These are phyloP conservation scores for Neodiprion pinetum DNA, from an alignment of 1,140 invertebrate genomes.

Conservation along the genomic window DNA sequence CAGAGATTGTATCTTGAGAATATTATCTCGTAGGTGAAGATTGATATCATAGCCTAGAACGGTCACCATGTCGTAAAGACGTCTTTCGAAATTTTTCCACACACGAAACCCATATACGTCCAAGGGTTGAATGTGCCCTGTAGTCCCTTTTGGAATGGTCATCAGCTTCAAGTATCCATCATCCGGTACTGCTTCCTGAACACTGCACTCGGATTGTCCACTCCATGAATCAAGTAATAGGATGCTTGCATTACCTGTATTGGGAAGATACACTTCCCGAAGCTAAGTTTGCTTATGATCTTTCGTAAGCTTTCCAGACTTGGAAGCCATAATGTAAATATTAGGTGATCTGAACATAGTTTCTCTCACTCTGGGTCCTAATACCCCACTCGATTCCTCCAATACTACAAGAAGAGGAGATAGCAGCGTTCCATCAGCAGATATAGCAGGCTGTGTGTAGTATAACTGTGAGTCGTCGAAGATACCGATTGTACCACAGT, in stretches of 20 bases:
- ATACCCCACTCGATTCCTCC: neutral
- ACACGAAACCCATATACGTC: neutral
- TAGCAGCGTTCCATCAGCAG: neutral
- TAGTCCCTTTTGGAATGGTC: neutral
- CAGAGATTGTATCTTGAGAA: slow-evolving; percentile 23
- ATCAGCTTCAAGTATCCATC: neutral
- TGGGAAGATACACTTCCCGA: neutral
- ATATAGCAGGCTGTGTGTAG: neutral
- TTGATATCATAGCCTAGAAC: neutral
- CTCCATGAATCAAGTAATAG: neutral
- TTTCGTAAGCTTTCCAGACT: neutral
- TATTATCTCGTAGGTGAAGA: no score
- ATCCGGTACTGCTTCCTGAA: neutral
- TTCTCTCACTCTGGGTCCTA: neutral
- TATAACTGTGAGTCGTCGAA: neutral
- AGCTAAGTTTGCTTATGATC: neutral
- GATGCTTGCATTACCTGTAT: neutral
- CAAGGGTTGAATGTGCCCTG: neutral
- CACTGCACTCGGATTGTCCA: neutral
- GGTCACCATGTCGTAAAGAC: neutral
- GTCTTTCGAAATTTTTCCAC: neutral
- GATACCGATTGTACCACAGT: neutral
- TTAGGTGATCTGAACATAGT: neutral
- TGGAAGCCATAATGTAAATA: neutral
- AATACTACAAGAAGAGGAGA: neutral